A percentile compares a stretch with the other conserved stretches of the same genome.
phyloP scores from a whole-genome alignment of 1,140 invertebrate species.

The Monomorium pharaonis region DNA sequence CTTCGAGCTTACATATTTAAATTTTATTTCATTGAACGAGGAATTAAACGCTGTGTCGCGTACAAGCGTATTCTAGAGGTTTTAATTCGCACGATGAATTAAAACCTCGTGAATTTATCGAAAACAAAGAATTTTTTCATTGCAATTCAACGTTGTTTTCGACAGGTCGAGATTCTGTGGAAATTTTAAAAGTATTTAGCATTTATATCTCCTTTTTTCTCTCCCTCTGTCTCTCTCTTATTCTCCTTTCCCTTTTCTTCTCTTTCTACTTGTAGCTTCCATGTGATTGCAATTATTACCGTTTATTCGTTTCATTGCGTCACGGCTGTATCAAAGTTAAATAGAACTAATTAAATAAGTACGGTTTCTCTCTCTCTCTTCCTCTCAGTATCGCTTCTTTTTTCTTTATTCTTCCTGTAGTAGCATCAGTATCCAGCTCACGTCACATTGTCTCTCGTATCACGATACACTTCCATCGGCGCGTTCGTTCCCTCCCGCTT shows the following conservation, averaged over 20 bases:
- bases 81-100: neutral
- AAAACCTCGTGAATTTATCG: neutral
- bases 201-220: neutral
- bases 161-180: neutral
- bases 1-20: neutral
- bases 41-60: neutral
- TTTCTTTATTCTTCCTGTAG: neutral
- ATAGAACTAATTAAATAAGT: slow-evolving; percentile 14
- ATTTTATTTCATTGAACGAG: neutral
- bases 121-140: neutral
- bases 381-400: neutral
- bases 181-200: neutral
- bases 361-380: neutral
- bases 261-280: neutral
- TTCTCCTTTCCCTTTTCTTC: neutral
- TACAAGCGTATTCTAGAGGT: neutral
- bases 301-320: neutral
- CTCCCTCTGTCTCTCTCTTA: no score
- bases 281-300: neutral
- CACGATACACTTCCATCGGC: slow-evolving; percentile 56
- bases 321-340: neutral
- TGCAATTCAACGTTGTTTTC: neutral
- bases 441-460: slow-evolving; percentile 57
- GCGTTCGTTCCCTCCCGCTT: slow-evolving; percentile 37
- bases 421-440: slow-evolving; percentile 29